phyloP scores from a whole-genome alignment of 1,140 invertebrate species.

The Drosophila obscura region DNA sequence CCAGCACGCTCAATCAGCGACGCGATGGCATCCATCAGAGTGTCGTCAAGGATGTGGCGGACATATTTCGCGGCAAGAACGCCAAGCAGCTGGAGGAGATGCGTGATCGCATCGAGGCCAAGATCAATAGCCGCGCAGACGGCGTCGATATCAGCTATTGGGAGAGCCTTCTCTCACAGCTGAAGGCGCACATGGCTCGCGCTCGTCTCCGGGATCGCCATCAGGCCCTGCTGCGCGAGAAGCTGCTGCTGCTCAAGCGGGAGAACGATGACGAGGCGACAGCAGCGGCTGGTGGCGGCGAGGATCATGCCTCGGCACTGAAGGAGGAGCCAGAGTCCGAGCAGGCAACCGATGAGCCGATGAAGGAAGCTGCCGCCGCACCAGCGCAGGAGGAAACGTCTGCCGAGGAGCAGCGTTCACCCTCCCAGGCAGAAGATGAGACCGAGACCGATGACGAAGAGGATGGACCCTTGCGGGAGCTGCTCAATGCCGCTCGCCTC shows the following conservation, averaged over 20 bases:
- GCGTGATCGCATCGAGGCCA: conserved; percentile 94
- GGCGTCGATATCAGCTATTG: conserved; percentile 98
- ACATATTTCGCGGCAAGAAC: conserved; percentile 96
- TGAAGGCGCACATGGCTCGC: conserved; percentile 98
- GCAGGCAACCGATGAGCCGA: too few relatives aligned
- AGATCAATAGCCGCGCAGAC: conserved; percentile 92
- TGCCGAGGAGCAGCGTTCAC: conserved; percentile 10
- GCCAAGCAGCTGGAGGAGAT: conserved; percentile 93
- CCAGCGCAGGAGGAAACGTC: conserved; percentile 11
- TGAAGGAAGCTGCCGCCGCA: conserved; percentile 20
- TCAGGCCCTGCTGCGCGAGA: conserved; percentile 94
- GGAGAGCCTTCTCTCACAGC: conserved; percentile 96
- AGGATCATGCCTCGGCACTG: background rate
- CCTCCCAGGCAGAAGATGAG: background rate
- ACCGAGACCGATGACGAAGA: conserved; percentile 77
- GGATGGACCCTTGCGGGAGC: conserved; percentile 85
- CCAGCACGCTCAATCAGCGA: conserved; percentile 87
- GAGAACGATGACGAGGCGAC: conserved; percentile 84
- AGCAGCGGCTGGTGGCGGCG: conserved; percentile 2
- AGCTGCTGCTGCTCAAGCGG: conserved; percentile 94
- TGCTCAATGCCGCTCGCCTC: conserved; percentile 85
- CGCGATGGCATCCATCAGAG: conserved; percentile 97
- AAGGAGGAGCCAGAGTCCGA: conserved; percentile 11
- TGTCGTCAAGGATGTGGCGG: conserved; percentile 94
- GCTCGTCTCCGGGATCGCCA: conserved; percentile 96